These are phyloP conservation scores for Paracentrotus lividus DNA, from an alignment of 53 echinoderm and acorn worm species.

Conservation along the genomic window DNA sequence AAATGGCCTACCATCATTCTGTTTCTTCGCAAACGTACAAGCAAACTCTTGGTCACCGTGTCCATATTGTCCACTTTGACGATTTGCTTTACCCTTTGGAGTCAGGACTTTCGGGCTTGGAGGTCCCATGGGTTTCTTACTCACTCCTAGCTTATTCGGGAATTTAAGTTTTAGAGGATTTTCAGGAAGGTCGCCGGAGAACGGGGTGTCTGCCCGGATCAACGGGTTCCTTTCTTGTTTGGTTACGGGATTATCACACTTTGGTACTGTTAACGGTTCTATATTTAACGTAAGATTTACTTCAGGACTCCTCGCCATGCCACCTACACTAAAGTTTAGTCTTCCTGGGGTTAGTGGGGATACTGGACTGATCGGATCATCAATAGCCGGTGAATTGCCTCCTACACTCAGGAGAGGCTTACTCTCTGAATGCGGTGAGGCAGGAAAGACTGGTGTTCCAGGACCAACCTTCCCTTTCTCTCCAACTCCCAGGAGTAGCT, in stretches of 20 bases:
- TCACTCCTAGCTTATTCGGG: slow-evolving; percentile 10
- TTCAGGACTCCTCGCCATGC: neutral
- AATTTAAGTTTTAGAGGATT: slow-evolving; percentile 2
- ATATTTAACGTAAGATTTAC: slow-evolving; percentile 2
- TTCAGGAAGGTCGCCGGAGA: slow-evolving; percentile 44
- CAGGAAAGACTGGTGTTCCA: neutral
- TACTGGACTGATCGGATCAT: neutral
- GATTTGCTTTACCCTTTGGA: neutral
- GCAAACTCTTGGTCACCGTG: slow-evolving; percentile 30
- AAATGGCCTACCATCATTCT: neutral
- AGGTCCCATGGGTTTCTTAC: neutral
- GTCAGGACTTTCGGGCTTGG: neutral
- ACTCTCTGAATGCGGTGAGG: slow-evolving; percentile 16
- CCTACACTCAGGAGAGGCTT: neutral
- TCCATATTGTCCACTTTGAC: neutral
- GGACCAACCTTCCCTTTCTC: slow-evolving; percentile 1
- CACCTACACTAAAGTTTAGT: slow-evolving; percentile 3
- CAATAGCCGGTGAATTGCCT: neutral
- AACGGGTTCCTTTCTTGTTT: neutral
- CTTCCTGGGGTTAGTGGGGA: neutral
- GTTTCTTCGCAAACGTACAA: slow-evolving; percentile 13
- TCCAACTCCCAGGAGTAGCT: neutral
- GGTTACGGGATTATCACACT: slow-evolving; percentile 2
- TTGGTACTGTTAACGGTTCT: neutral
- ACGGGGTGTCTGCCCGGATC: slow-evolving; percentile 54